Evolutionary conservation across 2,113 vertebrate genomes (phyloP), one percentile per base, ranked within the genome.

Genomic region (Hypomesus transpacificus): DNA sequence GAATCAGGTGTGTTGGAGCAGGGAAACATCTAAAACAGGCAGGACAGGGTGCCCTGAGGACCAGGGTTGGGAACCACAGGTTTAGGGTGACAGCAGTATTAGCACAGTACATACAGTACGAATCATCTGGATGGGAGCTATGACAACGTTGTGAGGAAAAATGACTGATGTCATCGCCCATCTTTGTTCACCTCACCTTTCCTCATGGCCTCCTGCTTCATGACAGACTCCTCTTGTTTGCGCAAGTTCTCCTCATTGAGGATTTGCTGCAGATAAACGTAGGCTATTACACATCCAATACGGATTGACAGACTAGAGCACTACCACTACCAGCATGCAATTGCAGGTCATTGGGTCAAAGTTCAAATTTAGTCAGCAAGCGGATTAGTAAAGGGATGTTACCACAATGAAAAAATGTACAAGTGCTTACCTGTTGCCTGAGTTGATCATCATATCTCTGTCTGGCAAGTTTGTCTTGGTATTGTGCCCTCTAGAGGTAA

Each of bases 391-490:
- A 5, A 46, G 39, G 31, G 31, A 34, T 34, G 5, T 34, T 1
- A 34, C 31, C 31, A 34, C 24, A 26, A 3, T 34, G 31, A 6
- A 1, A 3, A 4, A 5, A 39, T 39, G 1, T 39, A 39, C 7
- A 6, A 61, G 59, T 5, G 21, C 59, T 68, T 79, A 98, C 97
- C 93, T 99, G 97, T 75, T 99, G 97, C 21, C 93, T 86, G 63
- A 99, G 88, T 78, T 99, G 97, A 70, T 98, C 97, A 0, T 98
- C 96, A 0, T 99, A 98, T 60, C 97, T 92, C 82, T 98, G 96
- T 64, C 97, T 89, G 3, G 97, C 95, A 79, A 99, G 83, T 17
- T 95, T 96, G 84, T 98, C 97, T 84, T 98, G 97, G 87, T 97
- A 99, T 56, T 98, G 97, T 69, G 97, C 97, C 88, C 96, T 91